Evolutionary conservation across 2,113 vertebrate species (phyloP), one percentile per base, ranked within the genome.

Genomic region (Oriolus oriolus): DNA sequence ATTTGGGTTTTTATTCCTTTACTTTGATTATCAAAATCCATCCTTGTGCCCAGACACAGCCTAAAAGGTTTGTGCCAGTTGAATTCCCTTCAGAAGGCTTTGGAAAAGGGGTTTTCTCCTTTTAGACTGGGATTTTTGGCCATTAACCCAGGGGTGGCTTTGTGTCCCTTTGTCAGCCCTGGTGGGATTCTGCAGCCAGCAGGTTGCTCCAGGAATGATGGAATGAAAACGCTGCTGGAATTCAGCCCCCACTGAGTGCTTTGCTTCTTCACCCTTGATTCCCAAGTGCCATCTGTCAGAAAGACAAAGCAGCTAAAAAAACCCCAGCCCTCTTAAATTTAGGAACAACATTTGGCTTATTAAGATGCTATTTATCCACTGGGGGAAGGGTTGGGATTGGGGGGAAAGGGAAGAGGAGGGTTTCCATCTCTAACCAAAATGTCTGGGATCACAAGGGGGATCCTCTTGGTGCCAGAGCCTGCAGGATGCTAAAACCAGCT

Each of bases 1-100:
- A 28, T 44, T 56, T 4, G 33, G 10, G 1, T 0, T 16, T 60
- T 42, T 49, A 7, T 6, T 8, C 39, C 23, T 52, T 86, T 39
- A 3, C 13, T 90, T 76, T 59, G 39, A 7, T 89, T 53, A 13
- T 12, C 54, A 63, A 77, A 85, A 74, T 27, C 71, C 59, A 65
- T 31, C 44, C 27, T 16, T 17, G 44, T n/a, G 63, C 66, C 24
- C 49, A 65, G 53, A 53, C 28, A 13, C 41, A 60, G 39, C 44
- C 49, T 90, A 1, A 61, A 77, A 14, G 11, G 10, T 64, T 49
- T 37, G 19, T 28, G 35, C 45, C 35, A 12, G 10, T 63, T 60
- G 26, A 69, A 42, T 37, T 71, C 45, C 14, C 39, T 53, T 30
- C 57, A 45, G 57, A 45, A 65, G n/a, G 50, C 23, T 49, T 41